These are phyloP conservation scores for Xenopus petersii DNA, from an alignment of 2,797 vertebrate genomes.

Conservation along the genomic window DNA sequence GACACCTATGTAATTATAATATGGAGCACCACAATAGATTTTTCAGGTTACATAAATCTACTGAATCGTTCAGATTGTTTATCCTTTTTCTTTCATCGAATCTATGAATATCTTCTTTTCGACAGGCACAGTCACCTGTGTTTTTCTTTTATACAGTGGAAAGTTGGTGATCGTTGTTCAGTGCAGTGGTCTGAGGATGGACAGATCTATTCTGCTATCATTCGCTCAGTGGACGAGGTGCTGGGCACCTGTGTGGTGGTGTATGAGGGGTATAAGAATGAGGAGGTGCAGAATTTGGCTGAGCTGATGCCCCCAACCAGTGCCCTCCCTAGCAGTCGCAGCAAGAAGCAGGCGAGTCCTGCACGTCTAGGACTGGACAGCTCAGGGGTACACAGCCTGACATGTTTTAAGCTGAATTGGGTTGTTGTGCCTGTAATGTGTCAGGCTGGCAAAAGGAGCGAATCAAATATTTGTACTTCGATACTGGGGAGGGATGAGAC, in stretches of 20 bases:
- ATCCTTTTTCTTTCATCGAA: no score
- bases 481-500: background rate
- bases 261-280: constrained; percentile 60
- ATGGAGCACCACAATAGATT: no score
- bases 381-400: constrained; percentile 42
- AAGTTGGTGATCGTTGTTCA: constrained; percentile 55
- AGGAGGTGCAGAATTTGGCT: constrained; percentile 58
- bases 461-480: background rate
- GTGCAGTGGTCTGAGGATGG: constrained; percentile 59
- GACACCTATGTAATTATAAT: no score
- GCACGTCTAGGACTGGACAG: constrained; percentile 37
- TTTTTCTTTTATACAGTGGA: constrained; percentile 52
- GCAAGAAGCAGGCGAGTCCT: constrained; percentile 45
- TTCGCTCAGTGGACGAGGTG: constrained; percentile 58
- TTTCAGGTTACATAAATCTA: no score
- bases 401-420: constrained; percentile 16
- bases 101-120: background rate
- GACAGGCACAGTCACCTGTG: background rate
- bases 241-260: constrained; percentile 53
- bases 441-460: background rate
- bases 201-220: constrained; percentile 57
- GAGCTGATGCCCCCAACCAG: constrained; percentile 50
- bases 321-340: constrained; percentile 7
- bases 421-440: constrained; percentile 13
- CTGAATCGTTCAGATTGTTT: no score